Evolutionary conservation across 2,113 vertebrate genomes (phyloP), one percentile per base, ranked within the genome.

Genomic region (Rhea americana): DNA sequence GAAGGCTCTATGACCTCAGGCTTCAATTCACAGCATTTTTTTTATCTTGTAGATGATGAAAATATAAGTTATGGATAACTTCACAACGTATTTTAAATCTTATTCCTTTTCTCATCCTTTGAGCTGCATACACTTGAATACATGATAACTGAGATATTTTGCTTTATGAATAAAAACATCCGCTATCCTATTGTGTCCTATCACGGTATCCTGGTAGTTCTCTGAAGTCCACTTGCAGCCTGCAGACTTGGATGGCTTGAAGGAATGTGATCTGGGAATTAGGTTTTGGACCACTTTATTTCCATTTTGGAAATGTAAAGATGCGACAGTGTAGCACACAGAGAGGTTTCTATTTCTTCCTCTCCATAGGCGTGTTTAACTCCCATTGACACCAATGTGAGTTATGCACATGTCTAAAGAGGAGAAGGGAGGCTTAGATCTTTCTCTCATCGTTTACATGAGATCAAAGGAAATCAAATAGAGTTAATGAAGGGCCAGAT

Each of bases 331-430:
- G 56, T 70, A 94, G 86, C 70, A 85, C 87, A 90, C 50, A 86
- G 87, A 48, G 89, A 50, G 92, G 93, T 90, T 94, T 95, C 90
- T 94, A 41, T 97, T 96, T 95, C 93, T 96, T 93, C 85, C 82
- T 96, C 95, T 97, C 94, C 73, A 47, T 95, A 94, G 94, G 88
- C 92, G 80, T 91, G 73, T 94, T 94, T 96, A 92, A 94, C 94
- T 95, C 91, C 93, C 80, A 94, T 94, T 94, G 96, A 96, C 95
- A 93, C 89, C 81, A 94, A 76, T 94, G 89, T 95, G 95, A 97
- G 95, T 95, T 96, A 97, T 97, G 94, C 97, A 97, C 93, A 96
- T 96, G 97, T 94, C 94, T 97, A 82, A 95, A 96, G 85, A 93
- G 91, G 87, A 93, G 96, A 94, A 95, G 30, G 21, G 73, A 94